Evolutionary conservation across 2,888 invertebrate genomes (phyloP).

Genomic region (Campopleginae sp.): DNA sequence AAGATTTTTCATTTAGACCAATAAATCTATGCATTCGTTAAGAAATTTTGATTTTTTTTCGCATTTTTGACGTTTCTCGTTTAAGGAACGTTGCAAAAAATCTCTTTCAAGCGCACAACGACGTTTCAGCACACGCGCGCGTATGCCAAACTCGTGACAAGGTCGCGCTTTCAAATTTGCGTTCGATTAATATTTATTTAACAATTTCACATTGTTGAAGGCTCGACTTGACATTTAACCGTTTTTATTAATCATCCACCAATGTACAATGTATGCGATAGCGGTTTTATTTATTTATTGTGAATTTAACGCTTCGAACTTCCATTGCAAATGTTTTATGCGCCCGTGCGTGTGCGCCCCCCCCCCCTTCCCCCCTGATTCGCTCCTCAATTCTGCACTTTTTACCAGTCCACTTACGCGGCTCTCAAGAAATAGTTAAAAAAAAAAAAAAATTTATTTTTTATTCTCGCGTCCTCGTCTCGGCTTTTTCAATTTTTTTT

Average conservation of each 20-base stretch:
- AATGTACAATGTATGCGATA: constrained; percentile 14
- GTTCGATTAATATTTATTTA: constrained; percentile 58
- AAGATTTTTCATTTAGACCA: no score
- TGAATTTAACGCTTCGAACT: not conserved
- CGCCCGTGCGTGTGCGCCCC: not conserved
- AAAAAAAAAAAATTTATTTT: not conserved
- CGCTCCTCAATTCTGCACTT: not conserved
- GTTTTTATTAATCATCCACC: not conserved
- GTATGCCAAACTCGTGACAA: not conserved
- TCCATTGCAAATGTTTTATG: constrained; percentile 5
- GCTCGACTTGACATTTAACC: constrained; percentile 3
- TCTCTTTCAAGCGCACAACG: not conserved
- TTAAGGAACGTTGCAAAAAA: not conserved
- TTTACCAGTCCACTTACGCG: not conserved
- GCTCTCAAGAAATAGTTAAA: not conserved
- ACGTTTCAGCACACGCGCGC: no score
- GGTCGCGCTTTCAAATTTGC: constrained; percentile 55
- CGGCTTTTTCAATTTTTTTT: not conserved
- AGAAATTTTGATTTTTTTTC: not conserved
- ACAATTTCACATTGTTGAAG: constrained; percentile 11
- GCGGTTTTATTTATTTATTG: constrained; percentile 23
- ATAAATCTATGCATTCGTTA: not conserved
- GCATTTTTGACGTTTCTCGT: not conserved
- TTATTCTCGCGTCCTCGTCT: not conserved
- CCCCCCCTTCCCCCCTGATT: not conserved